phyloP scores from a whole-genome alignment of 2,797 vertebrate species.

The Catostomus latipinnis region DNA sequence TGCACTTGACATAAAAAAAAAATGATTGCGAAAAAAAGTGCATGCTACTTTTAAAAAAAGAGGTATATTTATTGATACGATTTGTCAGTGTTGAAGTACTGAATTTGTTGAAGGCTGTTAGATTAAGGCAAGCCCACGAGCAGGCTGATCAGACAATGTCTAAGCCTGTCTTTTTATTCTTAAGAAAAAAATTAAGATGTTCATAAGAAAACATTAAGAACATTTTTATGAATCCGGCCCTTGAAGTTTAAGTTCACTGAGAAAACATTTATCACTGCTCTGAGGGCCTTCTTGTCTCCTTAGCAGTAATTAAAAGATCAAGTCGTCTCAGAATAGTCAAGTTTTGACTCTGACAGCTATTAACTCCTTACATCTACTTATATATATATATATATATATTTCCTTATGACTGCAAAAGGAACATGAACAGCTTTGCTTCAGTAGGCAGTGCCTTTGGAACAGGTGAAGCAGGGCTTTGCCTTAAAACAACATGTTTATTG shows the following conservation, averaged over 20 bases:
- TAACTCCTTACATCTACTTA: neutral
- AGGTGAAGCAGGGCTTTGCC: neutral
- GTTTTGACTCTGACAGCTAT: neutral
- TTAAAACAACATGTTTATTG: conserved; percentile 11
- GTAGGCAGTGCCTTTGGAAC: neutral
- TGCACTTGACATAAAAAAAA: too few species aligned
- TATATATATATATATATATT: neutral
- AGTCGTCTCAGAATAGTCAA: neutral
- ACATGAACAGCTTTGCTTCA: neutral
- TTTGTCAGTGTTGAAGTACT: too few species aligned
- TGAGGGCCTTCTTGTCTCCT: neutral
- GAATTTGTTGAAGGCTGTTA: too few species aligned
- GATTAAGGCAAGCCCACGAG: too few species aligned
- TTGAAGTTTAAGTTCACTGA: neutral
- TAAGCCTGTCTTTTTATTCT: too few species aligned
- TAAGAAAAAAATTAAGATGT: too few species aligned
- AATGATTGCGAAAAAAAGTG: too few species aligned
- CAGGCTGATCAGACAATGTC: too few species aligned
- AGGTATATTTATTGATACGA: too few species aligned
- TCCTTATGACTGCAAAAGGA: neutral
- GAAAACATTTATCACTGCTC: neutral
- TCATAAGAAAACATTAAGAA: too few species aligned
- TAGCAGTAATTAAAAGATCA: conserved; percentile 16
- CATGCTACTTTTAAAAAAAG: too few species aligned
- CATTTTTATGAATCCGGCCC: too few species aligned